Evolutionary conservation across 2,888 invertebrate species (phyloP), one percentile per base, ranked within the genome.

Genomic region (Rhodophaea formosa): DNA sequence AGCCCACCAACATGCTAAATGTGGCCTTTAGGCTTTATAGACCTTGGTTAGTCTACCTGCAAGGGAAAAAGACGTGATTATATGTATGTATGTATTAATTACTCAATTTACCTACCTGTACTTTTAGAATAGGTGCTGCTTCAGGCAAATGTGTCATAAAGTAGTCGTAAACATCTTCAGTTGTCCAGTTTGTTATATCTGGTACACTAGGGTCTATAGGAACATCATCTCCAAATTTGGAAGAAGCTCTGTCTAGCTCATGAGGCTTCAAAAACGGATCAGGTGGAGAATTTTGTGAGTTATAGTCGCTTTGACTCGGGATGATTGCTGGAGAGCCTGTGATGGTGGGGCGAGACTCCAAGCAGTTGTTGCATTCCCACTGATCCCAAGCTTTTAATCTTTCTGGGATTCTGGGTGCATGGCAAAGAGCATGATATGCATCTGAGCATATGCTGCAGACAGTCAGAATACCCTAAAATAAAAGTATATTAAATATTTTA

Each of bases 371-470:
- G 71, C 96, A 96, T 59, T 94, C 92, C 96, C 96, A 96, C 67
- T 94, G 94, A 44, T 92, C 88, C 74, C 92, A 93, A 12, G 92
- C 91, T 75, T 93, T 93, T 46, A 84, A 72, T 63, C 91, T 90
- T 60, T 93, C 93, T 5, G 88, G 83, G 62, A 95, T 92, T 46
- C 93, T 92, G 5, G 97, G 97, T 39, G 93, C 87, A 73, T 97
- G 97, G 74, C 97, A 98, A 35, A 92, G 87, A 62, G 95, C 92
- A 80, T 98, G 98, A 78, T 96, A 98, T 5, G 95, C 95, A 80
- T 97, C 96, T 47, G 96, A 95, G 80, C 98, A 98, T 35, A 94
- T 93, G 68, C 94, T 95, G 84, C 98, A 97, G 46, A 96, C 95
- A 39, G 96, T 92, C 71, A 97, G 84, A 30, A 93, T 91, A 58